phyloP scores from a whole-genome alignment of 1,140 invertebrate genomes.

The Cepaea nemoralis region DNA sequence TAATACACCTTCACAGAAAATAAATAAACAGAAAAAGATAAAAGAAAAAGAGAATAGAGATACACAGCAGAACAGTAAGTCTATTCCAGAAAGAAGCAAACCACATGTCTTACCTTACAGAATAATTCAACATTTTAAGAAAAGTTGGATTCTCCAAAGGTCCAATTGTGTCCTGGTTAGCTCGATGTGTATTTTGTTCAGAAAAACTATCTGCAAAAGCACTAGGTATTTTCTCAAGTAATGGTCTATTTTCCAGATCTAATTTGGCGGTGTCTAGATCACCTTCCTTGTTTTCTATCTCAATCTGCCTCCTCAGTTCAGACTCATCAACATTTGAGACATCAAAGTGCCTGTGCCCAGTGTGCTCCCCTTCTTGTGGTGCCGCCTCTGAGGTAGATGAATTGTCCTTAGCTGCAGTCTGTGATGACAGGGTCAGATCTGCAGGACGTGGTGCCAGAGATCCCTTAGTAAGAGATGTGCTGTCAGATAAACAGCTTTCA shows the following conservation, averaged over 20 bases:
- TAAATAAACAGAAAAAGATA: no score
- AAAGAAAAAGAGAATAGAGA: no score
- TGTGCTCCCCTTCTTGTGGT: constrained; percentile 13
- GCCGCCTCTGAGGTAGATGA: background rate
- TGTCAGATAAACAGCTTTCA: background rate
- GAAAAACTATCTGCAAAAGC: background rate
- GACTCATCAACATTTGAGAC: constrained; percentile 28
- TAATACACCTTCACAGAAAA: no score
- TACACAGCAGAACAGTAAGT: no score
- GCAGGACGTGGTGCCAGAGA: background rate
- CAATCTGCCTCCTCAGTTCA: constrained; percentile 17
- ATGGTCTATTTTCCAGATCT: background rate
- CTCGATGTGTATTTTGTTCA: constrained; percentile 4
- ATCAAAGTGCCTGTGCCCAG: constrained; percentile 17
- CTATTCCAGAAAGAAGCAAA: background rate
- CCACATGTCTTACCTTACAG: constrained; percentile 21
- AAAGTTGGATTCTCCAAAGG: constrained; percentile 27
- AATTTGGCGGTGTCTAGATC: background rate
- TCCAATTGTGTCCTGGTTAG: constrained; percentile 27
- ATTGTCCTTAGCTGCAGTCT: background rate
- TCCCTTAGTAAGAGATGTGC: background rate
- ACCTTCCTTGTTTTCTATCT: background rate
- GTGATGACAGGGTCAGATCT: background rate
- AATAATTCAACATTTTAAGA: constrained; percentile 17
- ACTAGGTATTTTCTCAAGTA: constrained; percentile 3